Base-by-base conservation (phyloP, 2,797 vertebrate species). In the Sphenodon punctatus region DNA sequence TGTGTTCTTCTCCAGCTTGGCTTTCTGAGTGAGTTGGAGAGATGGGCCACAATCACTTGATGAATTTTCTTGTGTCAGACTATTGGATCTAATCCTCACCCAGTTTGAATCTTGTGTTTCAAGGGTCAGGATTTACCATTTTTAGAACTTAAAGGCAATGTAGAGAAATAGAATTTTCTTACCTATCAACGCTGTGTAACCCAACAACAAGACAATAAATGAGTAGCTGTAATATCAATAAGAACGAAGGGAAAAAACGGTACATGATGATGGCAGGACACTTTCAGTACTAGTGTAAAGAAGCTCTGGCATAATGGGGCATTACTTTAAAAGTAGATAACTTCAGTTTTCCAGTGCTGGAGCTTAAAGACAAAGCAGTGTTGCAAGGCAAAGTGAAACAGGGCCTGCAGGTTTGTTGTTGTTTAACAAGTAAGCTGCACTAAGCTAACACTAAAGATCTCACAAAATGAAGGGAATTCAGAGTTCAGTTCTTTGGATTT, bases 31-130 rank as follows among this genome's bases (percentile, higher is more conserved):
- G 34, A 78, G 41, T 87, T 74, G 20, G 56, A 64, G 76, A 80
- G 56, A 36, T 89, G 91, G 92, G 82, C 93, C 79, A 67, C 78
- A 38, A 23, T 25, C 64, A 56, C 34, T n/a, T 82, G 88, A 85
- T 82, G 48, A 64, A 74, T 36, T 23, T 78, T 48, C 51, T 16
- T 70, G 42, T 84, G 69, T 67, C 45, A 86, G 72, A 76, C 11
- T 63, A 2, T 43, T 20, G 2, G 67, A 55, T 82, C 61, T 72
- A 84, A 82, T 43, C 42, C 14, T 78, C 3, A 1, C 0, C n/a
- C n/a, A 46, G 5, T 68, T 78, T 58, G 56, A 48, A 67, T 59
- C 42, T 65, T n/a, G 32, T 3, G 45, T 7, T 71, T 85, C 56
- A 78, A 32, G 53, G 30, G 55, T 84, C n/a, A 3, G 4, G 41